These are phyloP conservation scores for Colostygia pectinataria DNA, from an alignment of 2,888 invertebrate genomes.

Conservation along the genomic window DNA sequence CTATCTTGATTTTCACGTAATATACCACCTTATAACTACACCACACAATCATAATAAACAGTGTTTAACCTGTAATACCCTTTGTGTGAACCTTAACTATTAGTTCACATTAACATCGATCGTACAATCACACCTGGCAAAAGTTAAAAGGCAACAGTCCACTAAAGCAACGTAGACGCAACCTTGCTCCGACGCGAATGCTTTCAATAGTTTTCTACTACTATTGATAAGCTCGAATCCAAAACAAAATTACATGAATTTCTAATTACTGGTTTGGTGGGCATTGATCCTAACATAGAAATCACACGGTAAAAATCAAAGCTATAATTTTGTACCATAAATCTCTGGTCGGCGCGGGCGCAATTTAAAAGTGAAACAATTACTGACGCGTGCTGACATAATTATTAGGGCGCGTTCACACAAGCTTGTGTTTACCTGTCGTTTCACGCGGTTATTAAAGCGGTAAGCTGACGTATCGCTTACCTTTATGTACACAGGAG, in stretches of 20 bases:
- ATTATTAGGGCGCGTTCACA: constrained; percentile 53
- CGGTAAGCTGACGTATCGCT: constrained; percentile 32
- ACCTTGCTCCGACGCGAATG: no score
- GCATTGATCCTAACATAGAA: neutral
- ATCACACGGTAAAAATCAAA: constrained; percentile 45
- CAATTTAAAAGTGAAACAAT: constrained; percentile 58
- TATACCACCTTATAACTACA: no score
- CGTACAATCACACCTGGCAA: constrained; percentile 38
- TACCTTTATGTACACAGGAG: constrained; percentile 28
- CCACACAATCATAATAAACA: neutral
- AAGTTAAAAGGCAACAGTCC: neutral
- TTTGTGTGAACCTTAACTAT: constrained; percentile 17
- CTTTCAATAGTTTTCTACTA: no score
- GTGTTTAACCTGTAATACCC: constrained; percentile 7
- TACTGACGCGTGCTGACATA: constrained; percentile 66
- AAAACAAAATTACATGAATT: no score
- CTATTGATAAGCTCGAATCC: no score
- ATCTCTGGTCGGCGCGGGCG: constrained; percentile 43
- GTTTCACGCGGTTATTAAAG: constrained; percentile 35
- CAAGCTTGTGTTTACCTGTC: constrained; percentile 50
- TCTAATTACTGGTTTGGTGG: neutral
- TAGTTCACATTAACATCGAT: constrained; percentile 28
- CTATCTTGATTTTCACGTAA: no score
- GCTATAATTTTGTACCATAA: constrained; percentile 63
- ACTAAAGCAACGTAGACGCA: neutral